These are phyloP conservation scores for Hippocampus guttulatus DNA, from an alignment of 2,113 vertebrate species.

Conservation along the genomic window DNA sequence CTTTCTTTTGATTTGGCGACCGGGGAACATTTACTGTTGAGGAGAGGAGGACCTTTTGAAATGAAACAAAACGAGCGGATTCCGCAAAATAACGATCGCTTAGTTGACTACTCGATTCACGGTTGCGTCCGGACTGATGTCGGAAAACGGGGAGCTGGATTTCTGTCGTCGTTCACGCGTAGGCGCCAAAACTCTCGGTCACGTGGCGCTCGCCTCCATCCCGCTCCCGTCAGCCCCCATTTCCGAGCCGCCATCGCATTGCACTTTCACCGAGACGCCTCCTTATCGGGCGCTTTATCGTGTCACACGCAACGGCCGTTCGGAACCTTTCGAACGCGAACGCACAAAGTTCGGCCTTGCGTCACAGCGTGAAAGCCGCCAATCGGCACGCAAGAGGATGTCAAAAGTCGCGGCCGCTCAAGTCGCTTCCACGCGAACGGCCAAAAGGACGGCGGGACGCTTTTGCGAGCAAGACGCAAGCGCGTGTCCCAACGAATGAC, in stretches of 20 bases:
- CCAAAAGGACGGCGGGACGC: background rate
- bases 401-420: background rate
- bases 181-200: no score
- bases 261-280: background rate
- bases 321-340: background rate
- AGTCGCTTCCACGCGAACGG: constrained; percentile 1
- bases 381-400: background rate
- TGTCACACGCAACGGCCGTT: background rate
- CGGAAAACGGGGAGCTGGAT: no score
- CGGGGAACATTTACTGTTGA: no score
- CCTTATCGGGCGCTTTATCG: background rate
- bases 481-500: background rate
- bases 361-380: background rate
- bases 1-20: no score
- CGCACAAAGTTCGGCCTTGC: constrained; percentile 44
- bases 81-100: no score
- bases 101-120: no score
- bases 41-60: no score
- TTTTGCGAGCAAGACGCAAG: background rate
- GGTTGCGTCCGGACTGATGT: no score
- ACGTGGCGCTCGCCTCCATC: no score
- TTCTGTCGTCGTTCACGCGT: no score
- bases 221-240: background rate
- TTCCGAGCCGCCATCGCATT: background rate
- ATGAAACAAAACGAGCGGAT: no score